Evolutionary conservation across 2,888 invertebrate genomes (phyloP), one percentile per base, ranked within the genome.

Genomic region (Lasioglossum villosulum): DNA sequence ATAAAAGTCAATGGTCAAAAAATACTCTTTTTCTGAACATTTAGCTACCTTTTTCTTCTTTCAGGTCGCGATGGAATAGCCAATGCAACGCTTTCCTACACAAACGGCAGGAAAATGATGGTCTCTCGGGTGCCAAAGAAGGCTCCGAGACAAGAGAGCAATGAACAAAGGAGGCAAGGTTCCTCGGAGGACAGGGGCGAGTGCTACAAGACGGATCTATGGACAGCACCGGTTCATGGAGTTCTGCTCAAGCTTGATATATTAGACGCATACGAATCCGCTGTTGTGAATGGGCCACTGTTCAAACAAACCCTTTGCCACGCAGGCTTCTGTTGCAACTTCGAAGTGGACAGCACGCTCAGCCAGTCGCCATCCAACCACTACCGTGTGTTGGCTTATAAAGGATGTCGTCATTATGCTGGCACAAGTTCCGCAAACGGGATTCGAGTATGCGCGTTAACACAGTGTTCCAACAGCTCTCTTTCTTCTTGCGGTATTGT

Each of bases 321-420:
- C 71, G 82, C 4, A 70, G 80, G 0, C 12, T 93, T 94, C 71
- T 93, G 93, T 34, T 95, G 95, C 75, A 52, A 90, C 12, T 91
- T 94, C 76, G 74, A 90, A 16, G 83, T 93, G 23, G 75, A 88
- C 19, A 74, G 88, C 34, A 71, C 59, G 2, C 77, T 79, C 23
- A 27, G 83, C n/a, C 90, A 91, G 76, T 77, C 90, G 2, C 63
- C 30, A 16, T 84, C 70, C 4, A 76, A 45, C n/a, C 86, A 88
- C 34, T 95, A 95, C 77, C 93, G 93, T 42, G 87, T 95, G 4
- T 77, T 93, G 0, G 93, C 91, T 63, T 95, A 92, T 82, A 91
- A 94, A 77, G 95, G 95, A 1, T 73, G 84, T 0, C 88, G 93
- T 8, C 52, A 77, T 1, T 92, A 91, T 39, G 89, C 83, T 23